Conservation (phyloP, 2,797 vertebrate genomes). For the Eospalax fontanierii region DNA sequence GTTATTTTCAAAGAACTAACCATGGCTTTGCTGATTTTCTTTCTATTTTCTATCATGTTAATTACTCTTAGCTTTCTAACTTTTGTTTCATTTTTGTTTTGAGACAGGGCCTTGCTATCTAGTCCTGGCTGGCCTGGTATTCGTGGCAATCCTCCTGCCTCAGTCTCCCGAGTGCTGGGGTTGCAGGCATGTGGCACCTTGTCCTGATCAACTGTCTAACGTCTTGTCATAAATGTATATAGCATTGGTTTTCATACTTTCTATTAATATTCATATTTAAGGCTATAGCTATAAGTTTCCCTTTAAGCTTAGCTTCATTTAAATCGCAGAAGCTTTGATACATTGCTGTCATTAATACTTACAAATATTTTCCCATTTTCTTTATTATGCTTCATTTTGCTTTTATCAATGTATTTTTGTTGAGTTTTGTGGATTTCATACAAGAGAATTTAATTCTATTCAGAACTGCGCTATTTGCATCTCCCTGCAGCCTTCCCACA, state of each 20-base stretch:
- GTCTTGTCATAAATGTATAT: not conserved
- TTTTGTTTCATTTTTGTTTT: not conserved
- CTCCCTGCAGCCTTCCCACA: too few species aligned
- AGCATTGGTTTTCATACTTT: not conserved
- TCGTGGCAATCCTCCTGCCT: not conserved
- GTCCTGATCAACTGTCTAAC: not conserved
- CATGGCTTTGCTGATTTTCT: constrained; percentile 19
- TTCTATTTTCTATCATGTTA: constrained; percentile 37
- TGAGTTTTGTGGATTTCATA: too few species aligned
- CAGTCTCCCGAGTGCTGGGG: not conserved
- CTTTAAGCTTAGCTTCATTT: not conserved
- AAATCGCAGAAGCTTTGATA: not conserved
- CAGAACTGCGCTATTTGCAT: too few species aligned
- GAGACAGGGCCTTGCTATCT: not conserved
- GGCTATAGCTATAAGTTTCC: not conserved
- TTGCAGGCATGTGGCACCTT: not conserved
- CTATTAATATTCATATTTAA: not conserved
- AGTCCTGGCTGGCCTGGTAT: not conserved
- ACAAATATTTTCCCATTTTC: not conserved
- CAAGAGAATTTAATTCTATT: too few species aligned
- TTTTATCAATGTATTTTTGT: too few species aligned
- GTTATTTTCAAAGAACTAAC: constrained; percentile 31
- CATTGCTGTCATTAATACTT: not conserved
- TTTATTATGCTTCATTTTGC: not conserved
- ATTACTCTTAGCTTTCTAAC: not conserved